Evolutionary conservation across 2,888 invertebrate species (phyloP), one percentile per base, ranked within the genome.

Genomic region (Drosophila monieri): DNA sequence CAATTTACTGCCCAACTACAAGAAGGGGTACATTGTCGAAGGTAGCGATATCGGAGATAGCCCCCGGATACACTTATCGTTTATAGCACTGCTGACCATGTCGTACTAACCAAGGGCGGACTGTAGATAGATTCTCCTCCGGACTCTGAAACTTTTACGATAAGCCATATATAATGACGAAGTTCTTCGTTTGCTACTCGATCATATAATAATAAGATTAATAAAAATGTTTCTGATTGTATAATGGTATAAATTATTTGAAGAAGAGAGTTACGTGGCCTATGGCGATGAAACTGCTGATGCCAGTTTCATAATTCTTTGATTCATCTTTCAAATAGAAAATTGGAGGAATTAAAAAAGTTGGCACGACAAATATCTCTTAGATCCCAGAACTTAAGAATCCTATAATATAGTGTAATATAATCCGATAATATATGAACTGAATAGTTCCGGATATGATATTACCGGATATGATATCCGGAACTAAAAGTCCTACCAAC

Each of bases 41-140:
- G 58, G 68, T 53, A 64, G 64, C 64, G 64, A 62, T 62, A 64
- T 64, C 51, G 53, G 30, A 64, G 64, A 64, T 64, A 64, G 62
- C 37, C 62, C 48, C 37, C 52, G 61, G 61, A 60, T 60, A 62
- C 62, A 62, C 64, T 64, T 64, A 62, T 64, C 64, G 30, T 52
- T 52, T 39, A 46, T 62, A 12, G 37, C 43, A 9, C 23, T 21
- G 21, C 53, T 57, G 39, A 27, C 52, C 57, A 57, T 12, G 9
- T 15, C 30, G 21, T 25, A 9, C 30, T 6, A 30, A 14, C 64
- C 43, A 62, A 64, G 64, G 62, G 46, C 52, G 9, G 32, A 1
- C n/a, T 54, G 15, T 54, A 30, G 37, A 10, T 18, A 15, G 62
- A 53, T 23, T 52, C 61, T 27, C 53, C 53, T 27, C 43, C 44